Conservation (phyloP, 2,113 vertebrate species). For the Dicrurus megarhynchus region DNA sequence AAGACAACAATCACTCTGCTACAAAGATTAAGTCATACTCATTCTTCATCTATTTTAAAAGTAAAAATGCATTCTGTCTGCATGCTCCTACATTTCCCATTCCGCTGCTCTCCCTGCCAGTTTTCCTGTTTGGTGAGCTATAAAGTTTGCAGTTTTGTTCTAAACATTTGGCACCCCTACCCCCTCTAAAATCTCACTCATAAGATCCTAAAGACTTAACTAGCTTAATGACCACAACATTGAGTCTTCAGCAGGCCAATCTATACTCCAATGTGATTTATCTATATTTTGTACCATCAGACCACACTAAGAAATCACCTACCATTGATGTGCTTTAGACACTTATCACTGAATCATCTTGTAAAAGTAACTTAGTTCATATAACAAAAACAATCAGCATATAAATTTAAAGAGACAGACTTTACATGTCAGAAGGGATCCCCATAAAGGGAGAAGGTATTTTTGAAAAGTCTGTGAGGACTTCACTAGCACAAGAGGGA, state of each 20-base stretch:
- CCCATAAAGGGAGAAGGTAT: background rate
- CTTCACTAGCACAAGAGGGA: background rate
- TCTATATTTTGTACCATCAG: background rate
- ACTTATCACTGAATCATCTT: background rate
- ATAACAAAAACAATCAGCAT: background rate
- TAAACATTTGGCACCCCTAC: background rate
- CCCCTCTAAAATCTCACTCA: slow-evolving; percentile 11
- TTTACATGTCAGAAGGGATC: background rate
- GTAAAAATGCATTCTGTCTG: background rate
- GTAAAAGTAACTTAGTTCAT: background rate
- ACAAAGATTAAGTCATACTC: background rate
- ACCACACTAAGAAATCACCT: background rate
- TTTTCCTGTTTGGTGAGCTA: background rate
- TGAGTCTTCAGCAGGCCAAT: background rate
- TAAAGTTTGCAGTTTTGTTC: background rate
- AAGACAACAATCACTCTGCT: background rate
- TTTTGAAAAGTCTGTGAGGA: background rate
- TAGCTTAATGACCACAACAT: background rate
- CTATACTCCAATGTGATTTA: background rate
- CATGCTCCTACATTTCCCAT: background rate
- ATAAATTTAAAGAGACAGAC: background rate
- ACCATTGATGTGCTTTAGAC: background rate
- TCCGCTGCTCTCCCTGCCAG: background rate
- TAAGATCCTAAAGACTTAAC: background rate
- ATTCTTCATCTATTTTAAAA: background rate